Evolutionary conservation across 1,140 invertebrate species (phyloP), one percentile per base, ranked within the genome.

Genomic region (Penaeus chinensis): DNA sequence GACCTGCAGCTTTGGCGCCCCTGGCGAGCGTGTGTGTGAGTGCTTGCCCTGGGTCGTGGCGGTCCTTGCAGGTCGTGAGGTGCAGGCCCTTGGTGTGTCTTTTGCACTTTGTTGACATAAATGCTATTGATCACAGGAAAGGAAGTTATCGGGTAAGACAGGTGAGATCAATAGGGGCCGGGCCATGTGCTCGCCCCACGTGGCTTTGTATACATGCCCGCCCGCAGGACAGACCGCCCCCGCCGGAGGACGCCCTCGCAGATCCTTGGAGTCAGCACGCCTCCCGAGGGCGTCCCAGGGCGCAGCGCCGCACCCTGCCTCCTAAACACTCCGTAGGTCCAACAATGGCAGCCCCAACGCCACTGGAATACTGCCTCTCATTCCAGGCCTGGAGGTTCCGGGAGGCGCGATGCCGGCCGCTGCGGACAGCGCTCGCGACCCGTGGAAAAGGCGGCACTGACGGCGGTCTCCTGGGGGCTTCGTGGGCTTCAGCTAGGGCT

Each of bases 101-200:
- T 54, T 27, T 86, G 71, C 66, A 81, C 63, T 63, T 78, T 79
- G 89, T 83, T 65, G 76, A 81, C 77, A 62, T n/a, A 77, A 86
- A 76, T 85, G 78, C 84, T 85, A 89, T 89, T 89, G 87, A 89
- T 89, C 82, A 89, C 79, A 84, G 27, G 89, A 89, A 84, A 90
- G 90, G 74, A 89, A 90, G 90, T 79, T 90, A 90, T 90, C 90
- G 90, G 89, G 87, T 89, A 89, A 89, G 89, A 85, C 87, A 88
- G 89, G 90, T 90, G 85, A 88, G 88, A 90, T 90, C 90, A 90
- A 90, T 90, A 90, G 87, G 87, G 85, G 74, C 81, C 85, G 84
- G 77, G 89, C 89, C 89, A 90, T 90, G 89, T 90, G 89, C 89
- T 90, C 88, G 76, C 88, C 76, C 87, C 89, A 90, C 89, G 89